Base-by-base conservation (phyloP, 2,797 vertebrate genomes). In the Columba guinea region DNA sequence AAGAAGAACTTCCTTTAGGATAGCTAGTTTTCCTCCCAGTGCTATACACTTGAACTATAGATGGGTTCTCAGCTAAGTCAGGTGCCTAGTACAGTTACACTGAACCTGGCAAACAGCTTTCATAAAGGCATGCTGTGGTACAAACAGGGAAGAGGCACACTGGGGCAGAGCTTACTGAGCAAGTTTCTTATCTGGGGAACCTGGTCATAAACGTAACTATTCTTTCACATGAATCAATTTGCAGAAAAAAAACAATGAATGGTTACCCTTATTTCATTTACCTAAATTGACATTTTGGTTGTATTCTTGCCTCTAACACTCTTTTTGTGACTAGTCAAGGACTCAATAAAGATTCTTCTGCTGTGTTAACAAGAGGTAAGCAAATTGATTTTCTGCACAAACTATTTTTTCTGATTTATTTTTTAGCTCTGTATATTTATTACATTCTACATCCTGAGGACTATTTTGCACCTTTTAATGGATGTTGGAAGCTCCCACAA, bases 91-190 rank as follows among this genome's bases (percentile, higher is more conserved):
- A 41, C 14, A 37, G 60, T 27, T 65, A 44, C 41, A 51, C 2
- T 41, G 48, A 83, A 74, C 8, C 41, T 55, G 23, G 7, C 6
- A 56, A 77, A 30, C 5, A 35, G 13, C 19, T 34, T 63, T 59
- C 2, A 1, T 30, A 65, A 91, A 58, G 8, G 19, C 48, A 8
- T 0, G 0, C 16, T 49, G 24, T 23, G 11, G 10, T 35, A 13
- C 4, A 20, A 64, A 10, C 23, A 76, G 27, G 18, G 71, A n/a
- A 17, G 26, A 85, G 20, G 13, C 32, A 27, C 4, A 0, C 16
- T 62, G 48, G 22, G 15, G 6, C 24, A 87, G 58, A 89, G 15
- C 3, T 30, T 44, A 22, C 2, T 13, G 3, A 22, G 32, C 11
- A 62, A 9, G 15, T n/a, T 56, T 49, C 18, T 44, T 39, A 27